Evolutionary conservation across 2,888 invertebrate species (phyloP), one percentile per base, ranked within the genome.

Genomic region (Limnephilus marmoratus): DNA sequence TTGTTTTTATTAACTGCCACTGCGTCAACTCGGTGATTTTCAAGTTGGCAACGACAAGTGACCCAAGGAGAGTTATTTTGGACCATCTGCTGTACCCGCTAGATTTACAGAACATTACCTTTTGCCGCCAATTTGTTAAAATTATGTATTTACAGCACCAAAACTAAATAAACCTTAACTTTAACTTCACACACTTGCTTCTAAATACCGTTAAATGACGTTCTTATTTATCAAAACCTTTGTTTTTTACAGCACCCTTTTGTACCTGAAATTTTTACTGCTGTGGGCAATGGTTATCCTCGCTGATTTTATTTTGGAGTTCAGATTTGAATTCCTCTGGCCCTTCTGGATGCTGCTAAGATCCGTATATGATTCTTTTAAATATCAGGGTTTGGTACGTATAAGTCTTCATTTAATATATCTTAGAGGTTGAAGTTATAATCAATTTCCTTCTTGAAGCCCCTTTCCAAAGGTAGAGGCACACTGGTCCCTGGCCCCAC

Each of bases 261-360:
- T 99, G 95, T 99, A 99, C 97, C 96, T 99, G 96, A 99, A 99
- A 97, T 99, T 99, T 96, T 97, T 99, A 95, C 96, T 99, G 96
- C 97, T 99, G 96, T 99, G 99, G 99, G 98, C 98, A 94, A 97
- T 98, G 95, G 98, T 99, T 94, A 98, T 99, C 95, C 96, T 99
- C 96, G 99, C 98, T 94, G 99, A 99, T 96, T 99, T 99, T 96
- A 98, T 99, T 96, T 96, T 99, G 96, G 99, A 99, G 96, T 99
- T 99, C 96, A 98, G 99, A 95, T 99, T 99, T 96, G 99, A 99
- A 97, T 99, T 99, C 96, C 97, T 99, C 95, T 99, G 99, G 99
- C 99, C 99, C 91, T 99, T 99, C 96, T 99, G 99, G 98, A 97
- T 99, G 94, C 97, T 99, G 95, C 96, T 99, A 94, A 97, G 99